Evolutionary conservation across 2,113 vertebrate species (phyloP).

Genomic region (Gracilinanus agilis): DNA sequence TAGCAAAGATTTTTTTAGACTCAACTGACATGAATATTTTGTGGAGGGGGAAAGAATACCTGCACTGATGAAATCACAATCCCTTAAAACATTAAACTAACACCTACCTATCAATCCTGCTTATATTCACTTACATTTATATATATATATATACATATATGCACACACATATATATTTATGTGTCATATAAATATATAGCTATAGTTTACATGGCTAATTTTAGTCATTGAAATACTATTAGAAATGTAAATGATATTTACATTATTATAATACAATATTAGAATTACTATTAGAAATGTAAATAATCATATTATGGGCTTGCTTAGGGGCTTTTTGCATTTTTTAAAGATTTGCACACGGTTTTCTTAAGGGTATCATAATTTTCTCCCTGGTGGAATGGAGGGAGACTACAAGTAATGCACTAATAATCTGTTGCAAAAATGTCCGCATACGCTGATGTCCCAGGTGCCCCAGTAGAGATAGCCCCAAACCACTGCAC

Average conservation of each 20-base stretch:
- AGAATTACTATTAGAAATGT: not conserved
- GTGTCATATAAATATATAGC: not conserved
- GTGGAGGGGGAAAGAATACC: not conserved
- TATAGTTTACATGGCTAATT: not conserved
- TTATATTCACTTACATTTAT: not conserved
- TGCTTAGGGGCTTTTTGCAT: not conserved
- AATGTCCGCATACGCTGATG: not conserved
- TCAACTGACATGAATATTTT: not conserved
- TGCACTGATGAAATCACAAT: not conserved
- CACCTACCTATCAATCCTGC: not conserved
- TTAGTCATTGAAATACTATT: not conserved
- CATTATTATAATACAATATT: too few relatives aligned
- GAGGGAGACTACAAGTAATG: not conserved
- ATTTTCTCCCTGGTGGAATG: not conserved
- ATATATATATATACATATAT: not conserved
- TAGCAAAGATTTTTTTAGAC: not conserved
- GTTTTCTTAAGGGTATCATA: not conserved
- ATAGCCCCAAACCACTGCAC: not conserved
- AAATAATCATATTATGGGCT: not conserved
- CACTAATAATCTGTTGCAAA: not conserved
- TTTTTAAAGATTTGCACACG: not conserved
- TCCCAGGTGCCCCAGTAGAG: not conserved
- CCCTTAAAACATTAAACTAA: not conserved
- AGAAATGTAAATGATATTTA: not conserved
- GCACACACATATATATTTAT: not conserved